These are phyloP conservation scores for Acrocephalus kingi DNA, from an alignment of 2,113 vertebrate species.

Conservation along the genomic window DNA sequence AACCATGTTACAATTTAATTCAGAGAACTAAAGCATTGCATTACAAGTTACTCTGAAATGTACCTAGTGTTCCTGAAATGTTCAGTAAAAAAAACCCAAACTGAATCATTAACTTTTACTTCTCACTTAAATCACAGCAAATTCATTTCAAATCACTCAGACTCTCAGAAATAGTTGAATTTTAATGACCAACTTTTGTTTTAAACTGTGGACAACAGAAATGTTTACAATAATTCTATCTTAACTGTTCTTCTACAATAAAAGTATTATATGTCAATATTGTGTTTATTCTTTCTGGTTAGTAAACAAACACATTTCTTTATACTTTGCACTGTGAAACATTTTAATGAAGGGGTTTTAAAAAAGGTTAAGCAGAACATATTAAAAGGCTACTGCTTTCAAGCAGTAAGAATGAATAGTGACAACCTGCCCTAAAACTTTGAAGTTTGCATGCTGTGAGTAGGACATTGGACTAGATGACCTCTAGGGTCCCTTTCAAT, in stretches of 20 bases:
- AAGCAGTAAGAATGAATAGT: neutral
- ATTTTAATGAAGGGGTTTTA: neutral
- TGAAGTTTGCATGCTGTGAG: neutral
- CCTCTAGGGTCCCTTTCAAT: neutral
- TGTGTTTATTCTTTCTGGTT: neutral
- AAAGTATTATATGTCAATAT: neutral
- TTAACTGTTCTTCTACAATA: neutral
- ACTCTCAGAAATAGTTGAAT: neutral
- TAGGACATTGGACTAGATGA: neutral
- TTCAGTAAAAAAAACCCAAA: neutral
- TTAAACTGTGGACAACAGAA: neutral
- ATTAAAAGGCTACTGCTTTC: neutral
- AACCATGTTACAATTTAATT: neutral
- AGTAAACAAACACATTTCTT: neutral
- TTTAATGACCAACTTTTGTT: neutral
- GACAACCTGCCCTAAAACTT: neutral
- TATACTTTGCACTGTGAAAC: neutral
- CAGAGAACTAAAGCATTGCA: neutral
- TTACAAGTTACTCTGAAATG: neutral
- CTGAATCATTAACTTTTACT: neutral
- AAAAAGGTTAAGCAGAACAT: neutral
- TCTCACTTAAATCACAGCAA: neutral
- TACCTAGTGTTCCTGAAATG: neutral
- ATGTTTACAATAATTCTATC: neutral
- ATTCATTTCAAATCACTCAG: neutral